Base-by-base conservation (phyloP, 2,888 invertebrate genomes). In the Phoenoteleia sp. region DNA sequence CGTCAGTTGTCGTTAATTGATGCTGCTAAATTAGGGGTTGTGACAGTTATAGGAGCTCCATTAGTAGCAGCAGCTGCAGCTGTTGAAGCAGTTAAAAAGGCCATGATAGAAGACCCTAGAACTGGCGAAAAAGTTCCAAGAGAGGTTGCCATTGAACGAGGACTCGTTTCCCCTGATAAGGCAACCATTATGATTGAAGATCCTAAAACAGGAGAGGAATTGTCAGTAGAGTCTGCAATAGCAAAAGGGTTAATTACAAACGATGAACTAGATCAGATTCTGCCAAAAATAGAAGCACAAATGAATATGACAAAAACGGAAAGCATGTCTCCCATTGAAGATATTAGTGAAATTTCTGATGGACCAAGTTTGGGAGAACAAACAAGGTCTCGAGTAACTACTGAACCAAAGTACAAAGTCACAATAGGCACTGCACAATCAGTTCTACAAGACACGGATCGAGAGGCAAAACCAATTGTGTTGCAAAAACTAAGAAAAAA, bases 101-200 rank as follows among this genome's bases (percentile, higher is more conserved):
- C 95, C 3, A 96, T 97, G 94, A 95, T 97, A 13, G 94, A 95
- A 72, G 98, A 98, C 93, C 98, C 98, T 0, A 95, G 95, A 88
- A 97, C 97, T 0, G 98, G 97, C 2, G 96, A 97, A 91, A 96
- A 96, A 91, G 95, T 98, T 87, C 97, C 97, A 0, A 95, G 97
- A 88, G 97, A 97, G 93, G 96, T 97, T 66, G 98, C 98, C 2
- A 95, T 97, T 87, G 96, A 97, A 91, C 95, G 96, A 82, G 98
- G 97, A 6, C 93, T 96, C 80, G 96, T 98, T 9, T 85, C 90
- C 7, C 90, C 91, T 3, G 91, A 91, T 3, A 87, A 86, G 17
- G 77, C 74, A 36, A 72, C 86, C 1, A 83, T 86, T 21, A 76
- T 91, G 1, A 88, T 92, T 52, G 89, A 91, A 84, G 94, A 95